Percentiles rank a stretch among this genome's conserved stretches.
Conservation (phyloP, 1,140 invertebrate genomes). For the Dendroctonus valens region DNA sequence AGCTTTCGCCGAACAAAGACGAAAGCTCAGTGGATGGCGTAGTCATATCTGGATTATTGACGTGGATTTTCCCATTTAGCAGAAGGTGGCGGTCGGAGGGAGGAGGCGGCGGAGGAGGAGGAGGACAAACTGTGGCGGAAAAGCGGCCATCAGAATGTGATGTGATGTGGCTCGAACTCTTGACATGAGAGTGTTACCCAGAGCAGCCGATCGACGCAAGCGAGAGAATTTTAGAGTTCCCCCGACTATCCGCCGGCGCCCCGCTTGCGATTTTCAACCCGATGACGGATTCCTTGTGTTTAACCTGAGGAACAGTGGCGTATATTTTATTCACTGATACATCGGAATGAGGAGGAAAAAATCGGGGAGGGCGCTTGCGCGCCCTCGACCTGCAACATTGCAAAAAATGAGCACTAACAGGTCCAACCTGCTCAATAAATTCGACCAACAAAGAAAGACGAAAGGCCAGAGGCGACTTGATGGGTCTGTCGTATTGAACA, state of each 20-base stretch:
- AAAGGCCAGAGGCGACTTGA: too few species aligned
- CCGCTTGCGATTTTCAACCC: constrained; percentile 37
- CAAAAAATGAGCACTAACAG: too few species aligned
- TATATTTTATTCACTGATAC: constrained; percentile 2
- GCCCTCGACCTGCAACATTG: too few species aligned
- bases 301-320: constrained; percentile 27
- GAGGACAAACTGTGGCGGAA: constrained; percentile 29
- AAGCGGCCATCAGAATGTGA: constrained; percentile 44
- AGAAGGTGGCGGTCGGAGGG: constrained; percentile 15
- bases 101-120: too few species aligned
- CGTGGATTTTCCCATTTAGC: constrained; percentile 37
- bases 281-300: constrained; percentile 43
- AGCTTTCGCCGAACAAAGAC: background rate
- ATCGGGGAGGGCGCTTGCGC: background rate
- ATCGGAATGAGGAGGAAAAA: too few species aligned
- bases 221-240: constrained; percentile 42
- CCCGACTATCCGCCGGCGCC: constrained; percentile 32
- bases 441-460: too few species aligned
- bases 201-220: constrained; percentile 43
- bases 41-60: constrained; percentile 26
- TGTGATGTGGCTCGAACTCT: constrained; percentile 44
- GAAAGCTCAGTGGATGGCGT: constrained; percentile 6
- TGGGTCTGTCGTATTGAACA: too few species aligned
- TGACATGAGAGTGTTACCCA: constrained; percentile 42
- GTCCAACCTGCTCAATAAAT: too few species aligned